Conservation (phyloP, 2,797 vertebrate genomes). For the Scarus forsteni region DNA sequence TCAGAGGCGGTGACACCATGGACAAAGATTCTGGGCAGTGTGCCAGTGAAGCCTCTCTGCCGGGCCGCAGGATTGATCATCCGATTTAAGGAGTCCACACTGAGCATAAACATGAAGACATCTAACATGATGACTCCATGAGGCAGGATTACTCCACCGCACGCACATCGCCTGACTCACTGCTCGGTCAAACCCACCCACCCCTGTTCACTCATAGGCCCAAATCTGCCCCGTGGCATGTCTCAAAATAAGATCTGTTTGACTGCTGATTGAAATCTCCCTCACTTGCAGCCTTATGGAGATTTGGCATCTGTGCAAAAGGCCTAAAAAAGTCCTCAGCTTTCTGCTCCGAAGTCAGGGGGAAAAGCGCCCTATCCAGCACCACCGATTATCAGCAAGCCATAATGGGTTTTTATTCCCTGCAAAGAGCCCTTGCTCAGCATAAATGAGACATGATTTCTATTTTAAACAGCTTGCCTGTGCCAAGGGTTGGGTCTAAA, state of each 20-base stretch:
- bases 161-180: constrained; percentile 65
- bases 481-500: constrained; percentile 49
- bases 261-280: constrained; percentile 26
- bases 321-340: neutral
- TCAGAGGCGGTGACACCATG: constrained; percentile 56
- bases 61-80: constrained; percentile 62
- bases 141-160: constrained; percentile 65
- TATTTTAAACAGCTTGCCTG: constrained; percentile 54
- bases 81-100: constrained; percentile 63
- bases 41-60: constrained; percentile 62
- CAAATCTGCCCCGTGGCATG: constrained; percentile 14
- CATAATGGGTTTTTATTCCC: constrained; percentile 44
- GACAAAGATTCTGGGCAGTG: constrained; percentile 55
- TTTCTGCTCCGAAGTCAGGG: constrained; percentile 26
- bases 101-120: constrained; percentile 65
- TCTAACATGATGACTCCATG: constrained; percentile 68
- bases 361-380: constrained; percentile 35
- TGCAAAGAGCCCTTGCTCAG: constrained; percentile 52
- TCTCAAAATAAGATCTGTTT: constrained; percentile 38
- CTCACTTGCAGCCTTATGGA: constrained; percentile 4
- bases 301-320: constrained; percentile 30
- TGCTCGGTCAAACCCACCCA: constrained; percentile 48
- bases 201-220: constrained; percentile 28
- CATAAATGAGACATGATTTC: constrained; percentile 60
- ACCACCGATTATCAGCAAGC: constrained; percentile 48